Conservation (phyloP, 2,888 invertebrate genomes). For the Trichopria drosophilae region DNA sequence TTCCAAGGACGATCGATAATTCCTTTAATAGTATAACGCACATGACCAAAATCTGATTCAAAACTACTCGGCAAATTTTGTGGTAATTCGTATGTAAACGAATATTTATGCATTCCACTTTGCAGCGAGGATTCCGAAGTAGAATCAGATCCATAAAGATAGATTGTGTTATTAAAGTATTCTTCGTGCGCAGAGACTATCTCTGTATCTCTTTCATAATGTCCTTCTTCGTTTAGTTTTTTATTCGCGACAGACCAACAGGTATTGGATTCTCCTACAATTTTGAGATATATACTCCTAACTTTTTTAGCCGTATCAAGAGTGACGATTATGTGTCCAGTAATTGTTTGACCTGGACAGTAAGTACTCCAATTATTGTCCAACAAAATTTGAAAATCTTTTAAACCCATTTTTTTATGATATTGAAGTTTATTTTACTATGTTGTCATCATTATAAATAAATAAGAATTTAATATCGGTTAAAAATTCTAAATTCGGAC, state of each 20-base stretch:
- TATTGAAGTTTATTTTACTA: too few species aligned
- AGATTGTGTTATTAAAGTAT: slow-evolving; percentile 77
- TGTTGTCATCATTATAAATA: too few species aligned
- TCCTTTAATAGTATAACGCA: slow-evolving; percentile 78
- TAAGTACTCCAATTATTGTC: slow-evolving; percentile 72
- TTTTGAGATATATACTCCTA: slow-evolving; percentile 66
- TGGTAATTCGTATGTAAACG: slow-evolving; percentile 76
- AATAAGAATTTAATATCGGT: too few species aligned
- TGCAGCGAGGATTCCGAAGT: too few species aligned
- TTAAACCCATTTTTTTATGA: slow-evolving; percentile 71
- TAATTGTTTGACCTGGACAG: slow-evolving; percentile 67
- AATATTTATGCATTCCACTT: slow-evolving; percentile 73
- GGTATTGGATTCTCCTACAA: slow-evolving; percentile 75
- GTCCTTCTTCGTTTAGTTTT: slow-evolving; percentile 67
- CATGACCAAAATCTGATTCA: slow-evolving; percentile 66
- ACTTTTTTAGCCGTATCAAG: slow-evolving; percentile 69
- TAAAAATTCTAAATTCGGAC: too few species aligned
- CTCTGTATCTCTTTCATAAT: slow-evolving; percentile 66
- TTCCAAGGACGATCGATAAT: slow-evolving; percentile 78
- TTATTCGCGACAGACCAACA: slow-evolving; percentile 69
- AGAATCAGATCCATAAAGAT: slow-evolving; percentile 70
- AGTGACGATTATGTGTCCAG: slow-evolving; percentile 64
- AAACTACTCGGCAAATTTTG: slow-evolving; percentile 76
- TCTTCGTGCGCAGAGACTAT: slow-evolving; percentile 73
- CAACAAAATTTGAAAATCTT: slow-evolving; percentile 71